Conservation (phyloP, 2,888 invertebrate species). For the Dryococelus australis region DNA sequence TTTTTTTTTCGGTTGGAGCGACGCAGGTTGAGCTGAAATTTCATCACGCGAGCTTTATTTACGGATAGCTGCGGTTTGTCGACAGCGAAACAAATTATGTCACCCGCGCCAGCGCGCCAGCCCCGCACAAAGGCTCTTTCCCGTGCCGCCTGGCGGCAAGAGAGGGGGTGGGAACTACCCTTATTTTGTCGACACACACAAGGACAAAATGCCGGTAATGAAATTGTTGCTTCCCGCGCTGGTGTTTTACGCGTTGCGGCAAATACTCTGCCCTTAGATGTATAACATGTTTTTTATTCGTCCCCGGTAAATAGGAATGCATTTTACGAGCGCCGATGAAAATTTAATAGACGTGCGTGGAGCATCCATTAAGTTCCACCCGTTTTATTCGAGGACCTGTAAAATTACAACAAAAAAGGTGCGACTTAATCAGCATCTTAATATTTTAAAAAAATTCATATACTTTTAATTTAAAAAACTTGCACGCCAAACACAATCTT, state of each 20-base stretch:
- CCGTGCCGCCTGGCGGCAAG: background rate
- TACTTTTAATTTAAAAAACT: no score
- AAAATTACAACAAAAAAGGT: no score
- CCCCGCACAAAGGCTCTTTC: background rate
- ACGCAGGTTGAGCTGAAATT: background rate
- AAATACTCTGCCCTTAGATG: background rate
- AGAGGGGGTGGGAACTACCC: background rate
- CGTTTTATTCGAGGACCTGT: no score
- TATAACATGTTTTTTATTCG: background rate
- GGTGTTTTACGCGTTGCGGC: background rate
- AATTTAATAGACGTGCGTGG: no score
- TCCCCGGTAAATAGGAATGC: no score
- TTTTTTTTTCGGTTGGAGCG: no score
- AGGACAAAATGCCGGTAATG: background rate
- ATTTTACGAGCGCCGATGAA: no score
- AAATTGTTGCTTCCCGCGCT: background rate
- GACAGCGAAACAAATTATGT: slow-evolving; percentile 2
- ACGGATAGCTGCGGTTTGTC: background rate
- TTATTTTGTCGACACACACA: background rate
- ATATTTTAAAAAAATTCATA: no score
- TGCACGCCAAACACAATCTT: no score
- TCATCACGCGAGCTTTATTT: background rate
- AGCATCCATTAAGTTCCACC: no score
- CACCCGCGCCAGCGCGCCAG: background rate
- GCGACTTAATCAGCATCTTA: no score